These are phyloP conservation scores for Calonectris borealis DNA, from an alignment of 2,113 vertebrate species.

Conservation along the genomic window DNA sequence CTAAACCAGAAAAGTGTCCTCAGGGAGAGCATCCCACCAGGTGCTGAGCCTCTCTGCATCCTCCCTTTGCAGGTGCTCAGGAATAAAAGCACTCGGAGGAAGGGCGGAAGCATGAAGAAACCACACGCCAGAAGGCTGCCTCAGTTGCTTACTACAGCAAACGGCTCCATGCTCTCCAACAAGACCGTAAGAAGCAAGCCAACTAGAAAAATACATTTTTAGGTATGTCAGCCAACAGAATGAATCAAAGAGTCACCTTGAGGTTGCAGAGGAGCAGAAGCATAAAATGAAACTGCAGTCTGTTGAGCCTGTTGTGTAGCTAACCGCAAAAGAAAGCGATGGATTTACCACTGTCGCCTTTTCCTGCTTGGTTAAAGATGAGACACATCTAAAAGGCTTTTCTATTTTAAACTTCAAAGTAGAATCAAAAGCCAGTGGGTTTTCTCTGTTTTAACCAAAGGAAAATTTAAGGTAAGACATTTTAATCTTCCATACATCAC, in stretches of 20 bases:
- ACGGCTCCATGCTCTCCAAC: not conserved
- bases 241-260: conserved; percentile 46
- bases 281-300: not conserved
- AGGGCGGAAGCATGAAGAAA: accelerated
- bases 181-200: not conserved
- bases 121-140: accelerated
- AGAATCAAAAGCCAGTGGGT: not conserved
- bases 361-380: not conserved
- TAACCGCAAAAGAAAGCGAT: not conserved
- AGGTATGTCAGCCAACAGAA: not conserved
- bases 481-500: too few relatives aligned
- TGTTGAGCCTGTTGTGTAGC: not conserved
- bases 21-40: not conserved
- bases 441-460: not conserved
- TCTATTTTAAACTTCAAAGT: accelerated
- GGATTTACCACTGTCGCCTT: not conserved
- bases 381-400: not conserved
- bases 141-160: not conserved
- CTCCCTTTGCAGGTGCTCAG: not conserved
- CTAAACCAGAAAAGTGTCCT: not conserved
- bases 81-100: not conserved
- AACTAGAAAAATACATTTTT: not conserved
- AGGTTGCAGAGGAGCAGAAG: not conserved
- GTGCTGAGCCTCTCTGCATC: not conserved
- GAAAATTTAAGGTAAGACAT: not conserved